A percentile compares a stretch with the other conserved stretches of the same genome.
phyloP scores from a whole-genome alignment of 1,140 invertebrate species.

The Amyelois transitella region DNA sequence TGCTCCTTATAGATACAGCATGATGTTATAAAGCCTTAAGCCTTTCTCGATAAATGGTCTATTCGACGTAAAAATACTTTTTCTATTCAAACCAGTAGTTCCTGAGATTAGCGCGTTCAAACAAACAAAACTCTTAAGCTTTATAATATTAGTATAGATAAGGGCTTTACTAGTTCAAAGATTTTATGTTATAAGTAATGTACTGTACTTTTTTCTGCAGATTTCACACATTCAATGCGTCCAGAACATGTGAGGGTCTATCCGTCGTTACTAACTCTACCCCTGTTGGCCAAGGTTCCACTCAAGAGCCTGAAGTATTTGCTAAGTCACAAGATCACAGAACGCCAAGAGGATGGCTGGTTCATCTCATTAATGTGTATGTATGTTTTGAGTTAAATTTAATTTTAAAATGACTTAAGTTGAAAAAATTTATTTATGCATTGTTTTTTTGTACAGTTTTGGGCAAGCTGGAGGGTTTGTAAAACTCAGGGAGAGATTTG shows the following conservation, averaged over 20 bases:
- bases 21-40: too few species aligned
- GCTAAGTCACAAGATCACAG: conserved; percentile 86
- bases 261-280: conserved; percentile 59
- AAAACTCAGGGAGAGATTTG: conserved; percentile 90
- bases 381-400: conserved; percentile 9
- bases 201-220: conserved; percentile 76
- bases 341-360: conserved; percentile 92
- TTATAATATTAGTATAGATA: too few species aligned
- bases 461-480: conserved; percentile 92
- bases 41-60: too few species aligned
- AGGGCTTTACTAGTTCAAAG: too few species aligned
- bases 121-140: too few species aligned
- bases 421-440: too few species aligned
- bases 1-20: too few species aligned
- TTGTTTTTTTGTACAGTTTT: conserved; percentile 79
- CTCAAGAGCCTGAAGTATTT: conserved; percentile 79
- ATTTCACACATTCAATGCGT: conserved; percentile 95
- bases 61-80: too few species aligned
- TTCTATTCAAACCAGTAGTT: too few species aligned
- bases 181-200: too few species aligned
- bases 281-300: conserved; percentile 43
- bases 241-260: conserved; percentile 87
- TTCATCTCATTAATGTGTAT: conserved; percentile 94
- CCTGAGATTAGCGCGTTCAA: too few species aligned
- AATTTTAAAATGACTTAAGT: neutral